These are phyloP conservation scores for Hucho hucho DNA, from an alignment of 2,113 vertebrate genomes.

Conservation along the genomic window DNA sequence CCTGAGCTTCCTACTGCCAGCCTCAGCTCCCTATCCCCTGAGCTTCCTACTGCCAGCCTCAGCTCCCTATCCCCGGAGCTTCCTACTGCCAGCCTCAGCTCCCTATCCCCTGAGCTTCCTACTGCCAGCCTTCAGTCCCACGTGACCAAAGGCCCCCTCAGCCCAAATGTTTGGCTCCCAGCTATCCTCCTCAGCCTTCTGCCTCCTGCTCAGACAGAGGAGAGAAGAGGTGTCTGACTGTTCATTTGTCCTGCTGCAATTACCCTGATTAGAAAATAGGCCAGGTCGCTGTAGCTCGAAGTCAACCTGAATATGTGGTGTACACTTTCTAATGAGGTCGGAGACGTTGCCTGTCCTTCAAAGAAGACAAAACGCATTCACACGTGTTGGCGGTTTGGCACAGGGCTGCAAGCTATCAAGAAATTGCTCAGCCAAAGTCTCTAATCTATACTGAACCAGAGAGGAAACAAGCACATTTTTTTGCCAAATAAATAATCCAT, in stretches of 20 bases:
- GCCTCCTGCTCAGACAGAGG: slow-evolving; percentile 32
- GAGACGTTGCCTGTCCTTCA: slow-evolving; percentile 31
- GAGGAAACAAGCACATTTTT: slow-evolving; percentile 41
- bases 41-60: too few species aligned
- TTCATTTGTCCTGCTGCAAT: slow-evolving; percentile 30
- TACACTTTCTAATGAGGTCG: slow-evolving; percentile 47
- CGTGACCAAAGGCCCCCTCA: neutral
- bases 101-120: too few species aligned
- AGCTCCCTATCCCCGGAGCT: too few species aligned
- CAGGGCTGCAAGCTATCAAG: neutral
- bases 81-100: too few species aligned
- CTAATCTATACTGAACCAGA: slow-evolving; percentile 47
- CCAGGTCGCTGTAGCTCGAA: slow-evolving; percentile 19
- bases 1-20: too few species aligned
- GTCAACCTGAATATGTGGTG: slow-evolving; percentile 43
- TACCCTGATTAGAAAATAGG: slow-evolving; percentile 48
- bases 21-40: too few species aligned
- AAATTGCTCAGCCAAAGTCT: slow-evolving; percentile 19
- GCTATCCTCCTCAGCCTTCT: slow-evolving; percentile 8
- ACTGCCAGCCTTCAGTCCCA: too few species aligned
- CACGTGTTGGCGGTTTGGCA: too few species aligned
- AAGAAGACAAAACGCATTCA: slow-evolving; percentile 5
- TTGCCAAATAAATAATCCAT: slow-evolving; percentile 14
- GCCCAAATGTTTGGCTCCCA: neutral
- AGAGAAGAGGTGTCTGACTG: slow-evolving; percentile 17